Evolutionary conservation across 2,113 vertebrate species (phyloP), one percentile per base, ranked within the genome.

Genomic region (Dasyornis broadbenti): DNA sequence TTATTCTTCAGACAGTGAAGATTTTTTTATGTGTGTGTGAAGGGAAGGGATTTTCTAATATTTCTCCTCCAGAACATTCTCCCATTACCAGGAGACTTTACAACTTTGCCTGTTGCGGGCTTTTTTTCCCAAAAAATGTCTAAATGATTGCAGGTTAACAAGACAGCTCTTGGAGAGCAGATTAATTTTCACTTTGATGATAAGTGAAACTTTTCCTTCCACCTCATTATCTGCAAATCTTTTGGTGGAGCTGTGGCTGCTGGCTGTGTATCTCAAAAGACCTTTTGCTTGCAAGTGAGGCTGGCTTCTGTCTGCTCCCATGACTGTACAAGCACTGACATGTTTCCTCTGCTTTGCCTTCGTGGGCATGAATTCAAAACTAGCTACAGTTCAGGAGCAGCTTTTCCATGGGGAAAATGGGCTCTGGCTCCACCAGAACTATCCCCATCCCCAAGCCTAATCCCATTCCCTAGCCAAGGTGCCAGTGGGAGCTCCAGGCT

Each of bases 111-210:
- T 63, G 9, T 39, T n/a, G 7, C 10, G 9, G 2, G 13, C 2
- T 56, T 47, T 50, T 35, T 28, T 2, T 1, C 14, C 2, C 0
- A 0, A 2, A 2, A 79, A 79, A 75, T 45, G 15, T 86, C 61
- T 89, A 71, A 76, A 64, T 84, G n/a, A 72, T 49, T 71, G 37
- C 40, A 85, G 28, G 92, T 93, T 65, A 94, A 90, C 8, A 54
- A 52, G 81, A 71, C 42, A 75, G 52, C 47, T 89, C 53, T 63
- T 47, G 30, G 56, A 70, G 13, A 87, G 27, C 47, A 92, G 52
- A 66, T 42, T 92, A 39, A 77, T 89, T 82, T 91, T 76, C 49
- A 79, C 65, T 77, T 54, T 49, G 50, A 81, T 70, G 42, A 71
- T 30, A 77, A 94, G 26, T 68, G 66, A 90, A 82, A 85, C 39